Base-by-base conservation (phyloP, 1,140 invertebrate species). In the Leptinotarsa defecta region DNA sequence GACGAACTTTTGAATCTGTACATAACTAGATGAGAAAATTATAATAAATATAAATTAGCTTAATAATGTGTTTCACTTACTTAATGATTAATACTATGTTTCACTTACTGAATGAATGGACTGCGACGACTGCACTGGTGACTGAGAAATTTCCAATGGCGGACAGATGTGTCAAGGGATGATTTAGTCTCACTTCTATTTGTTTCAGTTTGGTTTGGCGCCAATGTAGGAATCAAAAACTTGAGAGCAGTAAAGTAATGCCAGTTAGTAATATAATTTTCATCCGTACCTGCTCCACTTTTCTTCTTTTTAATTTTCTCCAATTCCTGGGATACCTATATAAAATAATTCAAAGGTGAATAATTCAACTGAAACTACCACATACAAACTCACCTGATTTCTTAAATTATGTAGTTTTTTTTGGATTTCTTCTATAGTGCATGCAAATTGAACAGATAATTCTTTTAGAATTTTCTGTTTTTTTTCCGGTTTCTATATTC, bases 351-450 rank as follows among this genome's bases (percentile, higher is more conserved):
- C 61, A 34, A 34, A 34, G 61, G 61, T 19, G 20, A 63, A 22
- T 63, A 1, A 22, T 63, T n/a, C 61, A 63, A 63, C 61, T 8
- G 27, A 34, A 34, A 34, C 27, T 63, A 19, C 61, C 61, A 22
- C 20, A 19, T 63, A 63, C 20, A 19, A 63, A 63, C 61, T 63
- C 20, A 11, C 61, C 61, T 63, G 61, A 63, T 63, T 63, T 63
- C 61, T 63, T 0, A 63, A 63, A 63, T 63, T 8, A 34, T 34
- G 27, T 34, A 34, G 27, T 34, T 34, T 34, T 6, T 5, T 6
- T 34, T 34, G 27, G 27, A 34, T 34, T 34, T 34, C 27, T 34
- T 34, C 1, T 34, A 34, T 34, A 34, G 27, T 34, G 27, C 27
- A 6, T 34, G 27, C 27, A 34, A 34, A 34, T 34, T 34, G 5